Conservation (phyloP, 2,888 invertebrate genomes). For the Arrhopalites spinosus region DNA sequence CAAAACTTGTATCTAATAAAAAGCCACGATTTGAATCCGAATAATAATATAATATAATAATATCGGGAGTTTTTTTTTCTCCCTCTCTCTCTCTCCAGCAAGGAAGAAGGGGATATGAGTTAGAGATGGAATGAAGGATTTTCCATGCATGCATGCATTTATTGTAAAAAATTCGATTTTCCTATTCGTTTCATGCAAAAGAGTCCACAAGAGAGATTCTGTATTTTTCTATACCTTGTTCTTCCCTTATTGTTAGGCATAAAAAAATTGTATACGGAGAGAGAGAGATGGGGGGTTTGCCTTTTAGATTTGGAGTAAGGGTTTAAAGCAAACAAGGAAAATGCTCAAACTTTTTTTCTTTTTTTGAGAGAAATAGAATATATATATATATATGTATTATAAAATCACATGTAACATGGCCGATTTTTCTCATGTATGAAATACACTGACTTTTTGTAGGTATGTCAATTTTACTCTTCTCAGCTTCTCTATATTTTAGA, state of each 20-base stretch:
- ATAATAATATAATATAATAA: slow-evolving; percentile 4
- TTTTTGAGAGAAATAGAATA: too few species aligned
- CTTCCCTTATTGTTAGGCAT: too few species aligned
- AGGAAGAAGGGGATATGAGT: neutral
- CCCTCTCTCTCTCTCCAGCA: too few species aligned
- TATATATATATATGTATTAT: too few species aligned
- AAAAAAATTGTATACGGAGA: neutral
- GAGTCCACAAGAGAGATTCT: neutral
- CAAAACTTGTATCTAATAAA: slow-evolving; percentile 7
- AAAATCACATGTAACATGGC: too few species aligned
- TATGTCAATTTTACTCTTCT: neutral
- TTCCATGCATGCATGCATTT: slow-evolving; percentile 15
- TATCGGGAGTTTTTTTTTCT: too few species aligned
- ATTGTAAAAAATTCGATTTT: slow-evolving; percentile 11
- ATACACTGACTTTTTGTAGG: neutral
- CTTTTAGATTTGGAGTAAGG: too few species aligned
- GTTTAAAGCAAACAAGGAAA: too few species aligned
- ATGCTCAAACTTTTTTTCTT: too few species aligned
- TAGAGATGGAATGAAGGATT: neutral
- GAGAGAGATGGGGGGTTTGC: neutral
- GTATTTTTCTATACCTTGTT: neutral
- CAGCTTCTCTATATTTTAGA: too few species aligned
- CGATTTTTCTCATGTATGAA: too few species aligned
- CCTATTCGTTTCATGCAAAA: slow-evolving; percentile 9
- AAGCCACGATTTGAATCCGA: neutral